These are phyloP conservation scores for Propithecus deckenii DNA, from an alignment of 2,797 vertebrate species.

Conservation along the genomic window DNA sequence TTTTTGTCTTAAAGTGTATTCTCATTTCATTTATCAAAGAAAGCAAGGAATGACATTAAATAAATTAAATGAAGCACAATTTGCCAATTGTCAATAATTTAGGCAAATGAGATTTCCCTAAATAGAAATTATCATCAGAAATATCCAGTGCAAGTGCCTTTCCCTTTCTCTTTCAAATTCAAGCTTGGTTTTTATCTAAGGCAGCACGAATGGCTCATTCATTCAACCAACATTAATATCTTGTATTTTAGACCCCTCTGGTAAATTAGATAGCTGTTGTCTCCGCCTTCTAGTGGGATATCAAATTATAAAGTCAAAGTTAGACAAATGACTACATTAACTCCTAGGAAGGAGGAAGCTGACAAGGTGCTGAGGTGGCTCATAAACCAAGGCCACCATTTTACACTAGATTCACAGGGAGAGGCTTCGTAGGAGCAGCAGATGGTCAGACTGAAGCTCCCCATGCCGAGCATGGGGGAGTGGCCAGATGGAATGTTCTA, in stretches of 20 bases:
- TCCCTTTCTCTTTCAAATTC: not conserved
- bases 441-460: not conserved
- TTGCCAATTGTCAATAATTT: not conserved
- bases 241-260: not conserved
- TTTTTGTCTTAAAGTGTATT: not conserved
- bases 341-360: not conserved
- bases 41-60: not conserved
- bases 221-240: not conserved
- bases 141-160: not conserved
- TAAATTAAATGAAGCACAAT: constrained; percentile 28
- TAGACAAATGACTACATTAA: not conserved
- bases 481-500: not conserved
- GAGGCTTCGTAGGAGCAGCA: not conserved
- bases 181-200: not conserved
- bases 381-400: not conserved
- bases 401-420: not conserved
- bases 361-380: not conserved
- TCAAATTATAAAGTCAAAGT: constrained; percentile 14
- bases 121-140: not conserved
- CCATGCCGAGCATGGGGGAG: not conserved
- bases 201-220: not conserved
- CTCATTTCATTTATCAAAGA: not conserved
- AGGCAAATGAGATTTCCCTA: not conserved
- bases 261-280: not conserved
- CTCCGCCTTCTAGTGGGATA: not conserved